Conservation (phyloP, 2,888 invertebrate species). For the Nudaria mundana region DNA sequence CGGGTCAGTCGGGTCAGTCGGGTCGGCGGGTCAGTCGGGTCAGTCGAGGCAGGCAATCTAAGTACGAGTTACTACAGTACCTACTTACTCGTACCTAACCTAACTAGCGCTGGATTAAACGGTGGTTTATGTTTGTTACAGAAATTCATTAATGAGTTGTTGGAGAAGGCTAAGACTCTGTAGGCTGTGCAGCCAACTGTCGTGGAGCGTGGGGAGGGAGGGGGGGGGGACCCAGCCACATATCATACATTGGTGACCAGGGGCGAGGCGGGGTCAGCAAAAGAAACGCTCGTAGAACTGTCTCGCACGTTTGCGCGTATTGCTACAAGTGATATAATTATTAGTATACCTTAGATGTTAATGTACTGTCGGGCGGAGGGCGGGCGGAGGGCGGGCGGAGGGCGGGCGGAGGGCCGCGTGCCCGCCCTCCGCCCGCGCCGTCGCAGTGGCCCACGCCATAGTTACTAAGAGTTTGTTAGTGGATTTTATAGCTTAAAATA, state of each 20-base stretch:
- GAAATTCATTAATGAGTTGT: constrained; percentile 95
- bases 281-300: constrained; percentile 8
- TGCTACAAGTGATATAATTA: constrained; percentile 14
- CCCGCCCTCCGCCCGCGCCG: background rate
- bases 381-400: background rate
- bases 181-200: constrained; percentile 67
- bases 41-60: no score
- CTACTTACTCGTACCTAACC: no score
- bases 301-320: constrained; percentile 5
- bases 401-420: background rate
- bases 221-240: constrained; percentile 3
- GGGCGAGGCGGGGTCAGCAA: constrained; percentile 1
- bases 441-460: constrained; percentile 2
- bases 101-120: no score
- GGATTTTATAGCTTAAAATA: constrained; percentile 15
- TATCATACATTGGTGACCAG: background rate
- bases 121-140: no score
- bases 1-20: no score
- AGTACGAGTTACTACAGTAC: no score
- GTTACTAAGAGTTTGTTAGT: constrained; percentile 14
- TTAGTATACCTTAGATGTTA: constrained; percentile 18
- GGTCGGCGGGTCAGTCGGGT: no score
- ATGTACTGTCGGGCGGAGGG: constrained; percentile 18
- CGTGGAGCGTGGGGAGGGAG: constrained; percentile 20
- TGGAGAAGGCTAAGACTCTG: constrained; percentile 94